Base-by-base conservation (phyloP, 2,113 vertebrate genomes). In the Myiagra hebetior region DNA sequence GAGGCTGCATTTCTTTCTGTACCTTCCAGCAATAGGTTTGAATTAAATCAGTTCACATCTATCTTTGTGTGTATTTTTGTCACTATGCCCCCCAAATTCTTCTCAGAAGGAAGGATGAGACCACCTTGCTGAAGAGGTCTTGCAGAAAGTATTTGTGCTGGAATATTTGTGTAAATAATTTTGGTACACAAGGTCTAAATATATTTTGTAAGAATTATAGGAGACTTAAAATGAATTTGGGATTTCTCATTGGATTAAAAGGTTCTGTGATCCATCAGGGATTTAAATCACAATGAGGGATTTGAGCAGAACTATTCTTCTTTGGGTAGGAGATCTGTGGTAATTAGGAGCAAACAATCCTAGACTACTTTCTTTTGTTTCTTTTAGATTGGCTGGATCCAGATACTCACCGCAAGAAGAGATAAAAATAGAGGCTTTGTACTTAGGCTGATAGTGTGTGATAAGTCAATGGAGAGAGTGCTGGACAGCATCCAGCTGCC, bases 241-340 rank as follows among this genome's bases (percentile, higher is more conserved):
- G 8, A 10, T 56, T 90, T 82, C 24, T 80, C 7, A 5, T 2
- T 59, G 73, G 19, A 15, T 47, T 52, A 42, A 22, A 73, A 64
- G 23, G 10, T 67, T 65, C 20, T 86, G n/a, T 30, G 47, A 37
- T 68, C 79, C 42, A 14, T 11, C 53, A 33, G 31, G 13, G 20
- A 4, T 52, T 86, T 65, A 57, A 76, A 60, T 56, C 0, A 0
- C 12, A 9, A 3, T 28, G 57, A 59, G 6, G 28, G 13, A 35
- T 87, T 81, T 50, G 33, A 87, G 57, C 21, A 35, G 62, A 89
- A 11, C 2, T 5, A 2, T 56, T 79, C 14, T 46, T 24, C 19
- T 56, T 44, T 53, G 39, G 10, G 16, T 33, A 9, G 30, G 31
- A 56, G 13, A 39, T 59, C 16, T 60, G 0, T 55, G 27, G 10